Conservation (phyloP, 2,888 invertebrate species). For the Nomada fucata region DNA sequence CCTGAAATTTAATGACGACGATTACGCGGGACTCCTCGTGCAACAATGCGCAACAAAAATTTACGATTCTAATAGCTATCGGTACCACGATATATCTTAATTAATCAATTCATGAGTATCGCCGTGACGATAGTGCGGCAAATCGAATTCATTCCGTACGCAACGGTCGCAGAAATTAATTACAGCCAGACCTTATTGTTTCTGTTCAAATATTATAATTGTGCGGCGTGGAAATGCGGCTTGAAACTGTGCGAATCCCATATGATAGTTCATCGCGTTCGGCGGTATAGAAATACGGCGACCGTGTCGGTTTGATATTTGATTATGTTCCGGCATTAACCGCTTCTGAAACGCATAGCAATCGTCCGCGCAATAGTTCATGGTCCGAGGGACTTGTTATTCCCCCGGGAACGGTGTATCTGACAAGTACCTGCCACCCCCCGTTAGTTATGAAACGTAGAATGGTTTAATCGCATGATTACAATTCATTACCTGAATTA, state of each 20-base stretch:
- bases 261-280: slow-evolving; percentile 20
- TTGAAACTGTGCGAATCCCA: background rate
- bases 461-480: background rate
- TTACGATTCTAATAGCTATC: no score
- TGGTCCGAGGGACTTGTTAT: slow-evolving; percentile 5
- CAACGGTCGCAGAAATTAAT: no score
- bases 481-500: slow-evolving; percentile 20
- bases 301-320: slow-evolving; percentile 16
- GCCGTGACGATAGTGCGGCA: no score
- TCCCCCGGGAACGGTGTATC: background rate
- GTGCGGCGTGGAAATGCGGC: background rate
- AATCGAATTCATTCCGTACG: no score
- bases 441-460: background rate
- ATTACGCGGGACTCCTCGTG: no score
- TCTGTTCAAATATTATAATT: background rate
- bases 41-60: no score
- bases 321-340: slow-evolving; percentile 13
- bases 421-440: background rate
- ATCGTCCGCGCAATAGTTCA: slow-evolving; percentile 5
- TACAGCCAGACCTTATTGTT: no score
- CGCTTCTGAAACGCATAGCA: slow-evolving; percentile 4
- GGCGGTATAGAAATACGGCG: slow-evolving; percentile 1
- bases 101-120: no score
- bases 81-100: no score
- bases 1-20: no score